Conservation (phyloP, 2,797 vertebrate genomes). For the Cacajao melanocephalus region DNA sequence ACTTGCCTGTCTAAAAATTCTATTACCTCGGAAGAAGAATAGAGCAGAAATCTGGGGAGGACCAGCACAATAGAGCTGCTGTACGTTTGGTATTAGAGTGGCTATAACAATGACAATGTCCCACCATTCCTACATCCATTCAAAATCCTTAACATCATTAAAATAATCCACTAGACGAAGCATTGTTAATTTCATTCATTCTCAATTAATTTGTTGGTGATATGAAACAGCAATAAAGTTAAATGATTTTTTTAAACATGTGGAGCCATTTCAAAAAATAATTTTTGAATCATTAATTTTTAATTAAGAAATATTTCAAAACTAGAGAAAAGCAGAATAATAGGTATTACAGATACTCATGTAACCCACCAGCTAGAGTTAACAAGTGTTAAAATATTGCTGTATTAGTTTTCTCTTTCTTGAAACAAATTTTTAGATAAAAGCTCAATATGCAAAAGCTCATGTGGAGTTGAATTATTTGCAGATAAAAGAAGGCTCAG, state of each 20-base stretch:
- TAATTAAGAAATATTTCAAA: slow-evolving; percentile 15
- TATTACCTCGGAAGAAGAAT: neutral
- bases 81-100: neutral
- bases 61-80: neutral
- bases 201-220: neutral
- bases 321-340: neutral
- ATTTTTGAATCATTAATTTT: neutral
- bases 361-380: neutral
- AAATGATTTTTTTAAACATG: neutral
- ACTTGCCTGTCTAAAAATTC: neutral
- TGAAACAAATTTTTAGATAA: neutral
- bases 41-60: neutral
- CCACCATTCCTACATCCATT: neutral
- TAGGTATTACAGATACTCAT: neutral
- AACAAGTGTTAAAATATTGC: neutral
- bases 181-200: neutral
- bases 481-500: neutral
- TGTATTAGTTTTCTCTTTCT: neutral
- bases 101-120: neutral
- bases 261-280: neutral
- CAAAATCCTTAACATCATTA: neutral
- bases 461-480: neutral
- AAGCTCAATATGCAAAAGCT: neutral
- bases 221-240: neutral
- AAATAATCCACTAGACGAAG: neutral